Evolutionary conservation across 2,113 vertebrate genomes (phyloP), one percentile per base, ranked within the genome.

Genomic region (Tapirus terrestris): DNA sequence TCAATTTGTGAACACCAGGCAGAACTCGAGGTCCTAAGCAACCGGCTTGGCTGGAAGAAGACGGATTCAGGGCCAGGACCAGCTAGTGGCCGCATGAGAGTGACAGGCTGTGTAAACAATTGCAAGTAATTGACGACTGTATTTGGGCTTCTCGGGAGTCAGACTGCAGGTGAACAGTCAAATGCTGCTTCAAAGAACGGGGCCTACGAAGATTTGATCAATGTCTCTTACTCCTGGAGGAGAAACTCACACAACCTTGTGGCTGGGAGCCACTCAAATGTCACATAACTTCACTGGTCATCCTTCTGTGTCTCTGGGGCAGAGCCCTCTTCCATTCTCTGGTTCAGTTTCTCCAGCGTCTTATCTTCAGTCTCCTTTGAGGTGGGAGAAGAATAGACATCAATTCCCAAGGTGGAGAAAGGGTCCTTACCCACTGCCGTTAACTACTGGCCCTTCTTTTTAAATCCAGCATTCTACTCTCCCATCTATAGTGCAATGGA

Each of bases 11-110:
- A 76, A 76, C 17, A 25, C 51, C 29, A 36, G 76, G 56, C 48
- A 87, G 80, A 88, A 70, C 58, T 79, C 12, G 5, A 93, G 65
- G 60, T 96, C 88, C 60, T 82, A 18, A 90, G 82, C 39, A 88
- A 72, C 56, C 39, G n/a, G 13, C 13, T 56, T 84, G 89, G 85
- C 86, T 63, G 17, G 45, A 92, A 85, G 85, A 82, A 25, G 60
- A 29, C 6, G 10, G n/a, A 76, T 51, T 82, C 9, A 7, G 48
- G 67, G 70, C 63, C 95, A 86, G 72, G 48, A 58, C 79, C 36
- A 53, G 48, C 86, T 68, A 39, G 76, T 0, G 33, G 36, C 56
- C 48, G 75, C 7, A 1, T 2, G 33, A 70, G 8, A 29, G 14
- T 5, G 56, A n/a, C 33, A 53, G 60, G 27, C 31, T 48, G 3